Evolutionary conservation across 2,888 invertebrate genomes (phyloP).

Genomic region (Ectemnius cavifrons): DNA sequence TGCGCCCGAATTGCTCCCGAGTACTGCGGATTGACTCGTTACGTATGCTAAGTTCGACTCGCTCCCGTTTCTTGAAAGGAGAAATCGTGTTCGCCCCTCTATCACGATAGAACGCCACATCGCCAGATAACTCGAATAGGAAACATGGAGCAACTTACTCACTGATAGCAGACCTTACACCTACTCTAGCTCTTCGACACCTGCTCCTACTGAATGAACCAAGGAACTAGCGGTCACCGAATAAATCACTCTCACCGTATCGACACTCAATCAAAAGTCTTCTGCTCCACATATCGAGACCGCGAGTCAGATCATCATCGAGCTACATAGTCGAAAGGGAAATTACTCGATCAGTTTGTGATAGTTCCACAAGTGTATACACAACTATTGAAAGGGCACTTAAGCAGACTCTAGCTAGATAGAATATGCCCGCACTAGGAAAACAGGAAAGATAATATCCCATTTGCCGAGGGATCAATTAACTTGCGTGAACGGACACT

Average conservation of each 20-base stretch:
- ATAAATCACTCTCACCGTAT: slow-evolving; percentile 23
- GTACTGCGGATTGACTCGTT: not conserved
- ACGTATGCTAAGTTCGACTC: not conserved
- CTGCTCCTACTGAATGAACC: not conserved
- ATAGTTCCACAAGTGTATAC: too few species aligned
- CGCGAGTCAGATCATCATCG: slow-evolving; percentile 20
- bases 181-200: not conserved
- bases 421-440: not conserved
- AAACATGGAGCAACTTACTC: too few species aligned
- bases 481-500: slow-evolving; percentile 64
- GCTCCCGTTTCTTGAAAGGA: slow-evolving; percentile 14
- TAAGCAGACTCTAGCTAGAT: too few species aligned
- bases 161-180: not conserved
- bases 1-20: not conserved
- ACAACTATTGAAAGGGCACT: too few species aligned
- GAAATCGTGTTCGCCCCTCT: not conserved
- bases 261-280: slow-evolving; percentile 3
- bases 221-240: not conserved
- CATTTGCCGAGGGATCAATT: slow-evolving; percentile 61
- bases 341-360: slow-evolving; percentile 27
- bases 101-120: too few species aligned
- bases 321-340: slow-evolving; percentile 57
- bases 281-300: not conserved
- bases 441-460: slow-evolving; percentile 44
- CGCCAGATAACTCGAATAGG: too few species aligned